phyloP scores from a whole-genome alignment of 2,888 invertebrate species.

The Nymphalis urticae region DNA sequence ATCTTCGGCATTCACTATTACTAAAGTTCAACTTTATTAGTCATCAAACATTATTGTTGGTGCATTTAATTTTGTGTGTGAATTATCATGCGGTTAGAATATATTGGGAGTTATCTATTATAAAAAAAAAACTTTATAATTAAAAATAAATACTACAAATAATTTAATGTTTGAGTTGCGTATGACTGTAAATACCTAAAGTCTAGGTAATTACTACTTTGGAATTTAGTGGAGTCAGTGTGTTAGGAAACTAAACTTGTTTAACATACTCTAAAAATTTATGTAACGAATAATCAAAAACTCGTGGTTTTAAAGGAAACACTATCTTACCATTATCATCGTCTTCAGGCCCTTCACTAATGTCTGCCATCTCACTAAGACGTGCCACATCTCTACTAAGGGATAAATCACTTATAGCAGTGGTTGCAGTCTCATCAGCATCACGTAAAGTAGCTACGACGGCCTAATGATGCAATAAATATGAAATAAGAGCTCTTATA shows the following conservation, averaged over 20 bases:
- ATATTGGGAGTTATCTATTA: neutral
- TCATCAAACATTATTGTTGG: constrained; percentile 20
- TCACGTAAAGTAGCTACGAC: constrained; percentile 69
- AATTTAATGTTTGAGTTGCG: constrained; percentile 14
- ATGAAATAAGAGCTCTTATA: neutral
- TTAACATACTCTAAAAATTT: constrained; percentile 10
- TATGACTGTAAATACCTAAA: constrained; percentile 22
- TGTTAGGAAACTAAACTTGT: constrained; percentile 5
- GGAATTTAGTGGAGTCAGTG: constrained; percentile 15
- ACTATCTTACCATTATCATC: constrained; percentile 84
- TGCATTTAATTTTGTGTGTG: constrained; percentile 17
- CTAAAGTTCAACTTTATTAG: neutral
- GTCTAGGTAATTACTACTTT: constrained; percentile 22
- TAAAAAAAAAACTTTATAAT: constrained; percentile 7
- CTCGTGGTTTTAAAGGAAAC: neutral
- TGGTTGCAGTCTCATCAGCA: constrained; percentile 82
- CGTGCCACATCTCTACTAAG: constrained; percentile 87
- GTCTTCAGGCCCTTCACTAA: constrained; percentile 87
- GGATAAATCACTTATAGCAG: constrained; percentile 77
- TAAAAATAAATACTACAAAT: constrained; percentile 6
- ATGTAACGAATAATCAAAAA: neutral
- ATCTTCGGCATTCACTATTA: constrained; percentile 11
- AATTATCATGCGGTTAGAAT: constrained; percentile 28
- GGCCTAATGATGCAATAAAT: constrained; percentile 53
- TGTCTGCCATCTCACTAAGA: constrained; percentile 86